A percentile compares a stretch with the other conserved stretches of the same genome.
Evolutionary conservation across 2,113 vertebrate genomes (phyloP).

Genomic region (Myanophis thanlyinensis): DNA sequence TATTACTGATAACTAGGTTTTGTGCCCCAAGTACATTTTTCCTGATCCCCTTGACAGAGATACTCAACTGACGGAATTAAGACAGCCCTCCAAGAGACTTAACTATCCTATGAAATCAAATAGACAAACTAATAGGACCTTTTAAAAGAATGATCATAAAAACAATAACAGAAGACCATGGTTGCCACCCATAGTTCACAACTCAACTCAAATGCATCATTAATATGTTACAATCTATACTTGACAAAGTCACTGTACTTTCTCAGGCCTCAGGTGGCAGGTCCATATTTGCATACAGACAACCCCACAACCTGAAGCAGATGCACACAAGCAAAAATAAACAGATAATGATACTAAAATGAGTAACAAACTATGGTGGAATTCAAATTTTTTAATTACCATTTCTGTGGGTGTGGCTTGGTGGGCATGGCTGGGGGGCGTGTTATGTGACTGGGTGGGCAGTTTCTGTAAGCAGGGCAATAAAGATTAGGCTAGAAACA

Average conservation of each 20-base stretch:
- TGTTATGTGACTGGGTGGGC: too few species aligned
- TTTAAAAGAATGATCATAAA: neutral
- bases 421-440: too few species aligned
- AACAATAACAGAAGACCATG: neutral
- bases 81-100: neutral
- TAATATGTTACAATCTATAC: neutral
- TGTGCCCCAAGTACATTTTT: neutral
- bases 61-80: neutral
- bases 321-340: neutral
- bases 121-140: neutral
- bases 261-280: neutral
- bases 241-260: neutral
- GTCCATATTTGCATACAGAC: neutral
- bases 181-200: neutral
- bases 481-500: too few species aligned
- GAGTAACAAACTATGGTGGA: neutral
- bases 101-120: neutral
- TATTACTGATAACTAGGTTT: neutral
- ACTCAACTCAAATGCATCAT: neutral
- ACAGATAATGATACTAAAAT: neutral
- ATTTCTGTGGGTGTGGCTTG: too few species aligned
- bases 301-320: neutral
- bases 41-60: neutral
- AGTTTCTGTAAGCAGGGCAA: too few species aligned
- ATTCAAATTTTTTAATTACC: too few species aligned